A percentile compares a stretch with the other conserved stretches of the same genome.
phyloP scores from a whole-genome alignment of 2,113 vertebrate genomes.

The Shinisaurus crocodilurus region DNA sequence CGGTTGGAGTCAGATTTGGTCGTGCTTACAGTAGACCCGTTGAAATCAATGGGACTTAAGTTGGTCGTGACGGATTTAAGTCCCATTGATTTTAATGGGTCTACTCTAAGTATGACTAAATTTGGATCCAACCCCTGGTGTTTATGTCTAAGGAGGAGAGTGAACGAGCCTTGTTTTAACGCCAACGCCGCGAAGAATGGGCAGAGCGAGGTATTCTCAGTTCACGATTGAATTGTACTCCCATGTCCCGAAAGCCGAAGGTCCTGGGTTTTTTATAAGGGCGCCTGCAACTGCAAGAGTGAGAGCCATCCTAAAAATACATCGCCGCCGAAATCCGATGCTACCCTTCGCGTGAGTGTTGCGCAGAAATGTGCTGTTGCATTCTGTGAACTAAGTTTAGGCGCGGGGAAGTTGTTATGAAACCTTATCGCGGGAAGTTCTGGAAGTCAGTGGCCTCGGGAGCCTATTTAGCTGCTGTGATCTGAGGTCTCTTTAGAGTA shows the following conservation, averaged over 20 bases:
- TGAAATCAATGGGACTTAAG: too few relatives aligned
- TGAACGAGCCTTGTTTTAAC: neutral
- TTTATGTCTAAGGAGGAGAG: neutral
- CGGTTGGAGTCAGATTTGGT: too few relatives aligned
- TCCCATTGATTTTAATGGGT: too few relatives aligned
- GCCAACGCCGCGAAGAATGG: too few relatives aligned
- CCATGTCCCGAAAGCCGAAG: neutral
- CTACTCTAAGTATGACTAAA: too few relatives aligned
- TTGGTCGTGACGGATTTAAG: too few relatives aligned
- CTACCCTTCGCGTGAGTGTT: neutral
- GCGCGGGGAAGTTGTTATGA: constrained; percentile 7
- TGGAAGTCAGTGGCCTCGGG: neutral
- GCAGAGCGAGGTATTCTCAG: neutral
- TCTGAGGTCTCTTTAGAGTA: neutral
- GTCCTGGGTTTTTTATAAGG: neutral
- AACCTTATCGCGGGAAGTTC: constrained; percentile 15
- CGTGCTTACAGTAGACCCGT: too few relatives aligned
- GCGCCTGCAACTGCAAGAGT: neutral
- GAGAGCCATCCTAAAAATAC: neutral
- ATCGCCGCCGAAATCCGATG: neutral
- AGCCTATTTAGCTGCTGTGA: neutral
- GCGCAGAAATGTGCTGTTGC: neutral
- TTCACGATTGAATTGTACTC: neutral
- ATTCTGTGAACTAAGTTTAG: constrained; percentile 23
- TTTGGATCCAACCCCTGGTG: neutral